Evolutionary conservation across 2,888 invertebrate genomes (phyloP).

Genomic region (Cheiracanthium punctorium): DNA sequence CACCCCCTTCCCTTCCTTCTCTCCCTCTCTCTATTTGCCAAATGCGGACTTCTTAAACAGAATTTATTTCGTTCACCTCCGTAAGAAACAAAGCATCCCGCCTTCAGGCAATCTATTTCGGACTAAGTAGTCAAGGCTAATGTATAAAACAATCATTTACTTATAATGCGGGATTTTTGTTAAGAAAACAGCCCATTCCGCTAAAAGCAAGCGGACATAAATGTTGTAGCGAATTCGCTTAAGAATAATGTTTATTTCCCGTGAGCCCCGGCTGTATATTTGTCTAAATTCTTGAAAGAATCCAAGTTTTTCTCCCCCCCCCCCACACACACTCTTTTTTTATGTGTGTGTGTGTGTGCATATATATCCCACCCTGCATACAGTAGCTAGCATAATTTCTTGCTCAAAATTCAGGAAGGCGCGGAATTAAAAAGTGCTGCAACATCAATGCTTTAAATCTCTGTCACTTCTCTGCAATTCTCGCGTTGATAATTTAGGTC

Average conservation of each 20-base stretch:
- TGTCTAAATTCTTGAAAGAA: slow-evolving; percentile 52
- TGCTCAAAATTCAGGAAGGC: slow-evolving; percentile 40
- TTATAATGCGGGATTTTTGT: slow-evolving; percentile 63
- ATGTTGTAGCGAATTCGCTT: slow-evolving; percentile 59
- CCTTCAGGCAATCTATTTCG: slow-evolving; percentile 60
- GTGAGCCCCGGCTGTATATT: slow-evolving; percentile 60
- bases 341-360: too few relatives aligned
- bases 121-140: slow-evolving; percentile 67
- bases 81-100: slow-evolving; percentile 40
- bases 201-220: slow-evolving; percentile 67
- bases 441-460: slow-evolving; percentile 20
- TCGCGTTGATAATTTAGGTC: slow-evolving; percentile 27
- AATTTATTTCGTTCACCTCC: slow-evolving; percentile 12
- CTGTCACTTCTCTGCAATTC: slow-evolving; percentile 28
- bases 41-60: slow-evolving; percentile 2
- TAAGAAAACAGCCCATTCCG: slow-evolving; percentile 51
- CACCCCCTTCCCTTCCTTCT: background rate
- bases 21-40: background rate
- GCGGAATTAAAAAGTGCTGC: slow-evolving; percentile 53
- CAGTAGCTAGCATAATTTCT: slow-evolving; percentile 51
- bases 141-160: slow-evolving; percentile 68
- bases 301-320: background rate
- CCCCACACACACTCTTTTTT: background rate
- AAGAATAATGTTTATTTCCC: slow-evolving; percentile 67
- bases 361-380: background rate